Evolutionary conservation across 1,140 invertebrate species (phyloP), one percentile per base, ranked within the genome.

Genomic region (Orchesella cincta): DNA sequence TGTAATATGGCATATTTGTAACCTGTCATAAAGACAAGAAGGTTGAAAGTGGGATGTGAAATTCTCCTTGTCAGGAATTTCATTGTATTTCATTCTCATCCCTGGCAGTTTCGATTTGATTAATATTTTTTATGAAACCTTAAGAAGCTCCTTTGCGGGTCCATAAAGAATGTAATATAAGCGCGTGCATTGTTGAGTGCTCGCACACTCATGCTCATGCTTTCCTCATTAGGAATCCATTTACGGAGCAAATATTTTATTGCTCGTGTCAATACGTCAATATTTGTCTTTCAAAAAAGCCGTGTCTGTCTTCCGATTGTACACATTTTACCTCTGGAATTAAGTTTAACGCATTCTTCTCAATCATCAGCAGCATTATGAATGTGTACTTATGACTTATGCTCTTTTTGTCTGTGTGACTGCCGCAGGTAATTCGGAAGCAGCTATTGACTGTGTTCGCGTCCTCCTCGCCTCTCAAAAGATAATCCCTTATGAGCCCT

Each of bases 341-440:
- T 20, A 54, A 74, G 35, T 54, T 62, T 26, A 75, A 35, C 62
- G 34, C 36, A 75, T 75, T 75, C 26, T 64, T 36, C 33, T 62
- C 5, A 34, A 26, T 67, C 34, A 31, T 64, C 35, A 64, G 29
- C 2, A 26, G 33, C 54, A 29, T 71, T 35, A 51, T 76, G 52
- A 64, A 28, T 64, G 71, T 76, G 36, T 54, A 34, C 34, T 64
- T 35, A 64, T 54, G 34, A 64, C 51, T 39, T 64, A 28, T 52
- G 26, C 29, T 72, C 46, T 35, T 31, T 39, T 34, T 35, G 36
- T 34, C 62, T 54, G 52, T 64, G 62, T 76, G 34, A 74, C 12
- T 26, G 54, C 54, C 54, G 26, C 70, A 78, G 76, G 72, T 20
- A 73, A 76, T 54, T 62, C 74, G 72, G 70, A 76, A 57, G 78